phyloP scores from a whole-genome alignment of 1,140 invertebrate genomes.

The Drosophila nasuta region DNA sequence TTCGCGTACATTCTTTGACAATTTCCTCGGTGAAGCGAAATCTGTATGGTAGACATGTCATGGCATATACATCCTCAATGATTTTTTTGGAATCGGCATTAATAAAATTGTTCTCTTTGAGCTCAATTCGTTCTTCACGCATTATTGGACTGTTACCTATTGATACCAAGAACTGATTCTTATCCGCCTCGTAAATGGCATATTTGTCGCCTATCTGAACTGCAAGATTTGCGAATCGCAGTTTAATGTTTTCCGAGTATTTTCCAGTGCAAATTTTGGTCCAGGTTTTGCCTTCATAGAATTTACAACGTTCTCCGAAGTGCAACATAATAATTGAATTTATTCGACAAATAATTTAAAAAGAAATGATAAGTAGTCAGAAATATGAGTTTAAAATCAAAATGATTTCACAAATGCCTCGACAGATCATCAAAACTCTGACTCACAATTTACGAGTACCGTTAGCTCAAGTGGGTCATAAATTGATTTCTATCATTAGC shows the following conservation, averaged over 20 bases:
- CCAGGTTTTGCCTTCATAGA: slow-evolving; percentile 9
- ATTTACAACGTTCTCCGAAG: slow-evolving; percentile 5
- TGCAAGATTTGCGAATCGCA: slow-evolving; percentile 6
- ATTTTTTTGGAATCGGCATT: too few relatives aligned
- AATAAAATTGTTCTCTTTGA: not conserved
- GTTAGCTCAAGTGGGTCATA: not conserved
- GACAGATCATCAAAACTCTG: not conserved
- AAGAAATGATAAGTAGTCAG: not conserved
- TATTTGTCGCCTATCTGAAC: not conserved
- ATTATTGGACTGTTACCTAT: slow-evolving; percentile 9
- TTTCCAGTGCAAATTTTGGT: slow-evolving; percentile 5
- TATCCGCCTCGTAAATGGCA: not conserved
- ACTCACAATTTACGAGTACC: not conserved
- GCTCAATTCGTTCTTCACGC: not conserved
- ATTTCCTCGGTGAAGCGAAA: slow-evolving; percentile 26
- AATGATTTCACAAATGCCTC: not conserved
- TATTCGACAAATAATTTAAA: not conserved
- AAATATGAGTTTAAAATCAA: not conserved
- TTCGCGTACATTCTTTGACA: not conserved
- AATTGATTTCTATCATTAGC: not conserved
- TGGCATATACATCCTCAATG: not conserved
- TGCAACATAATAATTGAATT: not conserved
- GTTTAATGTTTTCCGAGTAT: not conserved
- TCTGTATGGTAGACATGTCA: slow-evolving; percentile 4
- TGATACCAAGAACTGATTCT: slow-evolving; percentile 3